A percentile compares a stretch with the other conserved stretches of the same genome.
These are phyloP conservation scores for Pomacea maculata DNA, from an alignment of 1,140 invertebrate species.

Conservation along the genomic window DNA sequence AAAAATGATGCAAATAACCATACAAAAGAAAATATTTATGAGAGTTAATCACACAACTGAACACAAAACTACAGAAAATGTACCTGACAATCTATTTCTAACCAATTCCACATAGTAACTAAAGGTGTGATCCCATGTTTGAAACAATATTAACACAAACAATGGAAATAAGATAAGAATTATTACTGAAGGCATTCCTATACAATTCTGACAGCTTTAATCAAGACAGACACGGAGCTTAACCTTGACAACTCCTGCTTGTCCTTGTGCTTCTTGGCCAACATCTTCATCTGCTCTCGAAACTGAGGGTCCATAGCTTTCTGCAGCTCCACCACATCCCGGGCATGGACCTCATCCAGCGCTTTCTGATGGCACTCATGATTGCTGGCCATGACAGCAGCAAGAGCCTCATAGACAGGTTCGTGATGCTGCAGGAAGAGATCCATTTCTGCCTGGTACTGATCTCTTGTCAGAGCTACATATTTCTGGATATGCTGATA, in stretches of 20 bases:
- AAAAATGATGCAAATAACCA: too few species aligned
- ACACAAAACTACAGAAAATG: too few species aligned
- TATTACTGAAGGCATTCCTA: too few species aligned
- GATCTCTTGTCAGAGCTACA: constrained; percentile 75
- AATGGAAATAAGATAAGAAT: too few species aligned
- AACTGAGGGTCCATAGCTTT: constrained; percentile 82
- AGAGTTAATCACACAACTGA: too few species aligned
- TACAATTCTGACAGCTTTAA: not conserved
- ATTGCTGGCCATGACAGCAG: constrained; percentile 81
- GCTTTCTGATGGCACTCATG: constrained; percentile 82
- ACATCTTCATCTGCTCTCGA: constrained; percentile 85
- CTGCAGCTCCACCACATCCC: constrained; percentile 78
- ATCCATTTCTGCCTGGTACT: constrained; percentile 80
- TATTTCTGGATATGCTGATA: constrained; percentile 76
- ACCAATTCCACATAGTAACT: too few species aligned
- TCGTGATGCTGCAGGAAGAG: constrained; percentile 87
- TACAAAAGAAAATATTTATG: too few species aligned
- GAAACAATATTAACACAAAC: too few species aligned
- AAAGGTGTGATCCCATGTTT: too few species aligned
- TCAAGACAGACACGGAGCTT: not conserved
- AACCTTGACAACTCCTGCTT: constrained; percentile 85
- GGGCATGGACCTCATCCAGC: constrained; percentile 63
- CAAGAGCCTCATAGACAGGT: constrained; percentile 72
- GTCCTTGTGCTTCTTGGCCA: constrained; percentile 83
- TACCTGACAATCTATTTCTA: too few species aligned